Evolutionary conservation across 2,888 invertebrate genomes (phyloP), one percentile per base, ranked within the genome.

Genomic region (Timema podura): DNA sequence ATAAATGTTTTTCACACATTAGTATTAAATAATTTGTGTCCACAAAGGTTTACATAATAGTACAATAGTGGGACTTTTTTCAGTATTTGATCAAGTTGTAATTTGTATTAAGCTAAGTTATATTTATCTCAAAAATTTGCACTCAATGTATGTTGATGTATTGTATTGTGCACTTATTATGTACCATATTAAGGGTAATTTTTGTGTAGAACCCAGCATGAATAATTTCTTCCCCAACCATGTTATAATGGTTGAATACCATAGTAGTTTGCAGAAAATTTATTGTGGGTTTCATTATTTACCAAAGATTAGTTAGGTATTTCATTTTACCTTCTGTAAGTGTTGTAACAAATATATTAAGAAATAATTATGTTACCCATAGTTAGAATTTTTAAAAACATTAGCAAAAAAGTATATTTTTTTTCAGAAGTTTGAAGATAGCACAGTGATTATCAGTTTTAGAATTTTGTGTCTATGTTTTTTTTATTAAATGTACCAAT

Each of bases 221-320:
- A 30, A 30, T 30, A 30, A 30, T 16, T 61, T 30, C 45, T 61
- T 45, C 45, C 45, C 7, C 61, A 61, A 61, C 61, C 61, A 61
- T 61, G 61, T 61, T 61, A 45, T 61, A 61, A 61, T 61, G 61
- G 61, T 61, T 61, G 45, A 44, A 61, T 61, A 61, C 61, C 61
- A 61, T 61, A 44, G 30, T 61, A 61, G 45, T 16, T 61, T 61
- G 61, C 61, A 61, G 30, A 44, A 61, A 44, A 45, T 45, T 5
- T 30, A 61, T 30, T 30, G 30, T 30, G 30, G 30, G 30, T 30
- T 30, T 30, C 30, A 30, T 30, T 11, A 61, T 61, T 61, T 61
- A 61, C 61, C 61, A 61, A 61, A 61, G 61, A 61, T 61, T 57
- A 57, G 15, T 61, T 30, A 30, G 30, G 30, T 30, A 30, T 61